Evolutionary conservation across 2,113 vertebrate genomes (phyloP).

Genomic region (Anarrhichthys ocellatus): DNA sequence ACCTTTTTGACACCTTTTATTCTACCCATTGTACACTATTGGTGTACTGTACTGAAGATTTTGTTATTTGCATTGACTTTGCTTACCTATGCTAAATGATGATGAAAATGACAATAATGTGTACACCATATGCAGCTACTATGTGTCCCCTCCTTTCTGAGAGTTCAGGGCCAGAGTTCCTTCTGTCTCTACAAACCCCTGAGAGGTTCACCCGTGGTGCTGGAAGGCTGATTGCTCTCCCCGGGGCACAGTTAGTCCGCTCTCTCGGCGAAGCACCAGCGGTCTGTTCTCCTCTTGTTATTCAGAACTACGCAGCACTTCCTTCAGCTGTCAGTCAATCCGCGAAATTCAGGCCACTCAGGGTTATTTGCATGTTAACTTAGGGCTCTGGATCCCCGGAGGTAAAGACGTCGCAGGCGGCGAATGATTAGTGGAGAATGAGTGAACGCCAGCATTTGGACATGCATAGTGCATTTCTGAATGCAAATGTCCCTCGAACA

Average conservation of each 20-base stretch:
- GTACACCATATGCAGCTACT: not conserved
- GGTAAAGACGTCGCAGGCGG: constrained; percentile 13
- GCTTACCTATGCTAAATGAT: not conserved
- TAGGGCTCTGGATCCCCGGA: constrained; percentile 18
- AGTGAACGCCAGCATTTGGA: constrained; percentile 21
- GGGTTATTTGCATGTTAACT: constrained; percentile 66
- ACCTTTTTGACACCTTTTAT: not conserved
- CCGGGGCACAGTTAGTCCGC: constrained; percentile 30
- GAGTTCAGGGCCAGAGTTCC: not conserved
- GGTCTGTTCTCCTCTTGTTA: constrained; percentile 23
- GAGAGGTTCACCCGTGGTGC: constrained; percentile 26
- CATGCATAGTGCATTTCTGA: not conserved
- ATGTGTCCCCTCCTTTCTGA: not conserved
- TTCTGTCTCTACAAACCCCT: constrained; percentile 8
- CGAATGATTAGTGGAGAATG: constrained; percentile 29
- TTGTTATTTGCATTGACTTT: not conserved
- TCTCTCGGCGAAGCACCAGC: constrained; percentile 27
- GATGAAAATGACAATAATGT: not conserved
- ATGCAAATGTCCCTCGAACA: constrained; percentile 18
- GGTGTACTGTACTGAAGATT: not conserved
- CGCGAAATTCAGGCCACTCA: constrained; percentile 28
- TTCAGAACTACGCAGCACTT: constrained; percentile 31
- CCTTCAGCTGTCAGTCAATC: constrained; percentile 53
- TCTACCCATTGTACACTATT: not conserved
- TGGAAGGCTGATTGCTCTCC: constrained; percentile 47